Percentiles rank a stretch among this genome's conserved stretches.
Conservation (phyloP, 2,797 vertebrate species). For the Coranthus polyacanthus region DNA sequence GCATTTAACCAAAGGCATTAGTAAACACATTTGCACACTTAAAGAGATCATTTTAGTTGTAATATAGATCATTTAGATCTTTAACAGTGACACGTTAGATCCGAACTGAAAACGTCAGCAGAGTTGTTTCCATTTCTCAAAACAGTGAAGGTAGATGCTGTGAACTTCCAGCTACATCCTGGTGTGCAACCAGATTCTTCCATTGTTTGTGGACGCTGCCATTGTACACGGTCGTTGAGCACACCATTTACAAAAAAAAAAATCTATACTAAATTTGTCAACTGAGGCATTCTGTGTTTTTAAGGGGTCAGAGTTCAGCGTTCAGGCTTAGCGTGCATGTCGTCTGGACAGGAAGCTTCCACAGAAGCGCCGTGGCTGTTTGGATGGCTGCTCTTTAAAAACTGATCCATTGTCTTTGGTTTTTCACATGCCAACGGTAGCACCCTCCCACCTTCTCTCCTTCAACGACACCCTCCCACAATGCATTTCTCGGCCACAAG, state of each 20-base stretch:
- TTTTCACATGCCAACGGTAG: conserved; percentile 60
- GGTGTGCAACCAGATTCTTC: not conserved
- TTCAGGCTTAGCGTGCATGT: conserved; percentile 12
- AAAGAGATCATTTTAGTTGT: too few species aligned
- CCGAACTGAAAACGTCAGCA: too few species aligned
- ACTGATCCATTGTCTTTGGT: conserved; percentile 64
- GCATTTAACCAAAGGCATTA: too few species aligned
- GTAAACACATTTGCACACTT: too few species aligned
- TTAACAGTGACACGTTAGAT: too few species aligned
- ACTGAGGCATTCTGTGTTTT: conserved; percentile 45
- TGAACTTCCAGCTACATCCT: not conserved
- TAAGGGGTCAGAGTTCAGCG: conserved; percentile 59
- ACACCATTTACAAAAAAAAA: conserved; percentile 27
- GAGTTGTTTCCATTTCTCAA: not conserved
- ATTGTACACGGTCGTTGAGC: conserved; percentile 1
- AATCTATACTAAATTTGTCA: conserved; percentile 42
- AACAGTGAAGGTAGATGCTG: not conserved
- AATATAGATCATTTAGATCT: too few species aligned
- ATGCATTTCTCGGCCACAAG: conserved; percentile 12
- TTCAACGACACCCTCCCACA: conserved; percentile 14
- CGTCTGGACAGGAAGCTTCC: conserved; percentile 63
- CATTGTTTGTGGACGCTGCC: not conserved
- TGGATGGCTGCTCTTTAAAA: conserved; percentile 37
- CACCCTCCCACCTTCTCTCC: conserved; percentile 33
- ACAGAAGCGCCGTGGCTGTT: conserved; percentile 37